Percentiles rank a stretch among this genome's conserved stretches.
Evolutionary conservation across 2,888 invertebrate species (phyloP).

Genomic region (Pheosia tremula): DNA sequence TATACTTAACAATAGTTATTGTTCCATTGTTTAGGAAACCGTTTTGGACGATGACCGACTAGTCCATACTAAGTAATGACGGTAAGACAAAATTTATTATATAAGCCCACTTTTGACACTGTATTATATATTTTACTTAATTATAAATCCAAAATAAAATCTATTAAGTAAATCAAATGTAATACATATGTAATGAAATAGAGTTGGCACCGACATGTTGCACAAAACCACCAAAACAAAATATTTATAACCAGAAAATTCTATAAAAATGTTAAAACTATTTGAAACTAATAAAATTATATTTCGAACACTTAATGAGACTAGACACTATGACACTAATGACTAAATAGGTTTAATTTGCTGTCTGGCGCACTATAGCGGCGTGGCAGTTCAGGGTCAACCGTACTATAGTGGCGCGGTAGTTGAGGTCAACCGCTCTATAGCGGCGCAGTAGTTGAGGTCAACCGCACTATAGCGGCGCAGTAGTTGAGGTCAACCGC

Average conservation of each 20-base stretch:
- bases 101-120: conserved; percentile 22
- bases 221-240: neutral
- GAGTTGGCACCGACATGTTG: conserved; percentile 26
- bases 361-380: conserved; percentile 9
- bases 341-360: conserved; percentile 36
- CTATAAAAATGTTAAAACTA: conserved; percentile 14
- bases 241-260: conserved; percentile 19
- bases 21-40: conserved; percentile 11
- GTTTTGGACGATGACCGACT: conserved; percentile 34
- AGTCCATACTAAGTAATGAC: conserved; percentile 22
- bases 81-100: neutral
- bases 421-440: too few relatives aligned
- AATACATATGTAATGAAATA: conserved; percentile 14
- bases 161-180: conserved; percentile 19
- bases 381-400: too few relatives aligned
- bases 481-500: too few relatives aligned
- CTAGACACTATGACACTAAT: conserved; percentile 41
- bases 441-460: too few relatives aligned
- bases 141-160: conserved; percentile 14
- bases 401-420: too few relatives aligned
- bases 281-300: conserved; percentile 14
- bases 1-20: neutral
- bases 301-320: conserved; percentile 35
- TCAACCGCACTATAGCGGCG: too few relatives aligned
- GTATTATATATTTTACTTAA: conserved; percentile 1